Evolutionary conservation across 2,797 vertebrate genomes (phyloP), one percentile per base, ranked within the genome.

Genomic region (Gymnothorax javanicus): DNA sequence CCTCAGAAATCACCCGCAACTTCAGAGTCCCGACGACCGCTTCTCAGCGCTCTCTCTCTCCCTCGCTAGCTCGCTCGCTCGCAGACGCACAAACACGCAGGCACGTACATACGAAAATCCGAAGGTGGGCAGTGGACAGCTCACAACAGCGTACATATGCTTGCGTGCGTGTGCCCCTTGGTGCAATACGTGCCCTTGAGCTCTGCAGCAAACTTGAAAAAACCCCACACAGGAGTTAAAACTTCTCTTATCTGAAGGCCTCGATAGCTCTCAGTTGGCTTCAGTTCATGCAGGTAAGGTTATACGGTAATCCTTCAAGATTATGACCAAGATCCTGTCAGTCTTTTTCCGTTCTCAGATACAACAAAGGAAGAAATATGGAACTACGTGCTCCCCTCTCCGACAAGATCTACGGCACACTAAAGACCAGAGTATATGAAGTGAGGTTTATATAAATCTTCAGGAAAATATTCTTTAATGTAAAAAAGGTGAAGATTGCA

Each of bases 1-100:
- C 90, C 92, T 88, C 87, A 91, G 89, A 95, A 95, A 94, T 95
- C 89, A 91, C 86, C 94, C 90, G 91, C 91, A 92, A 92, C 92
- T 90, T 86, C 83, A 82, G 86, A 88, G 86, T 88, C 23, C 85
- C 64, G 90, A 86, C 89, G 90, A 90, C 84, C 71, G 83, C 88
- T 88, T 27, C 69, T 56, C 13, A 43, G n/a, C 9, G 8, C 64
- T 67, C 86, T 86, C 86, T 86, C 75, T 83, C 85, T 84, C 73
- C 86, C 83, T 86, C 83, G 84, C 27, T 9, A 43, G 79, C 88
- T 83, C 85, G 2, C 59, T 60, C 59, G 11, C 59, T 60, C 60
- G 7, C 60, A 64, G 17, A 64, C 1, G 4, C 1, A 6, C 60
- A 23, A 1, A 64, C 60, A 23, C 20, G 23, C 20, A 64, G 13